A percentile compares a stretch with the other conserved stretches of the same genome.
Conservation (phyloP, 1,140 invertebrate genomes). For the Reticulitermes speratus region DNA sequence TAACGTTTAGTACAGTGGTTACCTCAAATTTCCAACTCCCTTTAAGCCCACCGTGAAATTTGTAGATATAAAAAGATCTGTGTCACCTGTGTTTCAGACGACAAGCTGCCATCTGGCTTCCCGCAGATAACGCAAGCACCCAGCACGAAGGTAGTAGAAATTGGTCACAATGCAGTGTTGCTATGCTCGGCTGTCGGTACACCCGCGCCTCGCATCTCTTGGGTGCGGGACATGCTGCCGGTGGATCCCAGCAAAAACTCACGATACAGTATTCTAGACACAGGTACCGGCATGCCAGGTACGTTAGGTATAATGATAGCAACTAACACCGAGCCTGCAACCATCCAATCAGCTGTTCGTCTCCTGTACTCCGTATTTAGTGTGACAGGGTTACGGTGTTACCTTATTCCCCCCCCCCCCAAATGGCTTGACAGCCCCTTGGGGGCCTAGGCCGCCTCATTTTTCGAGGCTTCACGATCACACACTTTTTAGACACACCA, state of each 20-base stretch:
- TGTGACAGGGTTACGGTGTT: no score
- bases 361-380: no score
- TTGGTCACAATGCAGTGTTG: slow-evolving; percentile 86
- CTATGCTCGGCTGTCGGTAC: slow-evolving; percentile 83
- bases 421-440: no score
- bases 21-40: not conserved
- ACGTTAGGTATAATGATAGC: slow-evolving; percentile 15
- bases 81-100: slow-evolving; percentile 61
- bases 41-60: not conserved
- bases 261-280: slow-evolving; percentile 77
- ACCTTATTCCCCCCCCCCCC: no score
- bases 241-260: slow-evolving; percentile 80
- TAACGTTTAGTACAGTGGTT: no score
- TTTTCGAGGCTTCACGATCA: no score
- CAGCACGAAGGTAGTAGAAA: slow-evolving; percentile 87
- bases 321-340: slow-evolving; percentile 1
- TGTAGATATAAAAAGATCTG: not conserved
- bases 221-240: slow-evolving; percentile 90
- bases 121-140: slow-evolving; percentile 83
- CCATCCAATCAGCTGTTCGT: not conserved
- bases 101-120: slow-evolving; percentile 86
- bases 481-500: no score
- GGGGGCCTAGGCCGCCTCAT: no score
- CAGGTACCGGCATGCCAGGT: slow-evolving; percentile 51
- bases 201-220: slow-evolving; percentile 82